These are phyloP conservation scores for Drosophila pseudotalamancana DNA, from an alignment of 2,888 invertebrate genomes.

Conservation along the genomic window DNA sequence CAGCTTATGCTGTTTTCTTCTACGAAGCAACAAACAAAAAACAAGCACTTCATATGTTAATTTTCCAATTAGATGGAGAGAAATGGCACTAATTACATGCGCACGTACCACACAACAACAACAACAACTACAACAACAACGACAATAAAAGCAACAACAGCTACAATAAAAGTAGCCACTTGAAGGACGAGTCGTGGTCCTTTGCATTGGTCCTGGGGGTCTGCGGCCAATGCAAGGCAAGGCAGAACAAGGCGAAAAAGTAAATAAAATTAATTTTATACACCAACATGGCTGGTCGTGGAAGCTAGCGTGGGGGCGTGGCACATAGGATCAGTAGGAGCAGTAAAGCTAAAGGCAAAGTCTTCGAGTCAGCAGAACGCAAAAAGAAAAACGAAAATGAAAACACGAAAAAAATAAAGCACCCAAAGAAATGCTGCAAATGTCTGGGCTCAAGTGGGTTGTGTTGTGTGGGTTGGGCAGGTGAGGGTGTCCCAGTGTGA, in stretches of 20 bases:
- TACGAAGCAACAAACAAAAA: conserved; percentile 36
- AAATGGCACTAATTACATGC: conserved; percentile 78
- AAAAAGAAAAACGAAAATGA: conserved; percentile 13
- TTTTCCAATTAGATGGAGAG: conserved; percentile 76
- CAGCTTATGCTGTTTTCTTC: conserved; percentile 26
- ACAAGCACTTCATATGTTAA: conserved; percentile 80
- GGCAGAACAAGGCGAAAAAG: conserved; percentile 33
- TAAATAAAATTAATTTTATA: conserved; percentile 75
- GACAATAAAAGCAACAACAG: conserved; percentile 24
- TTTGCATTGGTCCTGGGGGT: conserved; percentile 26
- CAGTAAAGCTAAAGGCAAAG: conserved; percentile 29
- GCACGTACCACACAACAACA: conserved; percentile 55
- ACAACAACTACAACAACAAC: conserved; percentile 6
- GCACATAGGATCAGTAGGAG: conserved; percentile 1
- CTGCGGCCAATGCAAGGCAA: conserved; percentile 16
- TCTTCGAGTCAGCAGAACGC: conserved; percentile 59
- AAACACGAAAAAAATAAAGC: conserved; percentile 38
- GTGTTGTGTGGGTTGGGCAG: conserved; percentile 21
- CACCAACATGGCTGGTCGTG: conserved; percentile 13
- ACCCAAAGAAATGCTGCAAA: conserved; percentile 74
- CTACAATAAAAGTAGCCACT: conserved; percentile 71
- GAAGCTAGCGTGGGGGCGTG: background rate
- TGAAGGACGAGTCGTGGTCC: conserved; percentile 62
- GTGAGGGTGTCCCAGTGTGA: conserved; percentile 28
- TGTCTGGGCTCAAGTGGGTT: conserved; percentile 69